Evolutionary conservation across 2,797 vertebrate genomes (phyloP), one percentile per base, ranked within the genome.

Genomic region (Knipowitschia caucasica): DNA sequence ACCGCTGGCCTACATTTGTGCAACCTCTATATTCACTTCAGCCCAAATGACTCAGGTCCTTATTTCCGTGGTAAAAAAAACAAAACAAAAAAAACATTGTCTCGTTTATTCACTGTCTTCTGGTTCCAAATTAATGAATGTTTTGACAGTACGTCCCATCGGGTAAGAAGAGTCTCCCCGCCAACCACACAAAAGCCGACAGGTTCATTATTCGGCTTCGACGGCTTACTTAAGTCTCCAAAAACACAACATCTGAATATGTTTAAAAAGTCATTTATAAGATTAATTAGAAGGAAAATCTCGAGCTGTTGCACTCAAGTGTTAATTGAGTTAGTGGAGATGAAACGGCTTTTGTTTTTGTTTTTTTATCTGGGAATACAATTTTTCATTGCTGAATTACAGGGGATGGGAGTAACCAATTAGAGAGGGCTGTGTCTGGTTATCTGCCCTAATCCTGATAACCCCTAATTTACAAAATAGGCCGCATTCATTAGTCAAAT

Each of bases 1-100:
- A 45, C 43, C 63, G 67, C 69, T 82, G 81, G 62, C 73, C 73
- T 70, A 74, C 49, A 74, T 74, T 50, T 30, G 46, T 29, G 45
- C 62, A 76, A n/a, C n/a, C 67, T 53, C 15, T 46, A 71, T 71
- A 77, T 79, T 79, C 69, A 79, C 46, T 53, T 47, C 42, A 31
- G 34, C 53, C 54, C 73, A 60, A 77, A 75, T 71, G 53, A 68
- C 40, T 38, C 7, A 38, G 3, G 52, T 65, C 71, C 71, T 44
- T 67, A 53, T 72, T 46, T 44, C 69, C 64, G 36, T 38, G 29
- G 40, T 58, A 17, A 51, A 63, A n/a, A n/a, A n/a, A n/a, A n/a
- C n/a, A n/a, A n/a, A n/a, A n/a, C n/a, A n/a, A n/a, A n/a, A n/a
- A n/a, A n/a, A n/a, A n/a, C n/a, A n/a, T n/a, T 40, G 27, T 3